Base-by-base conservation (phyloP, 1,140 invertebrate species). In the Zaprionus tsacasi region DNA sequence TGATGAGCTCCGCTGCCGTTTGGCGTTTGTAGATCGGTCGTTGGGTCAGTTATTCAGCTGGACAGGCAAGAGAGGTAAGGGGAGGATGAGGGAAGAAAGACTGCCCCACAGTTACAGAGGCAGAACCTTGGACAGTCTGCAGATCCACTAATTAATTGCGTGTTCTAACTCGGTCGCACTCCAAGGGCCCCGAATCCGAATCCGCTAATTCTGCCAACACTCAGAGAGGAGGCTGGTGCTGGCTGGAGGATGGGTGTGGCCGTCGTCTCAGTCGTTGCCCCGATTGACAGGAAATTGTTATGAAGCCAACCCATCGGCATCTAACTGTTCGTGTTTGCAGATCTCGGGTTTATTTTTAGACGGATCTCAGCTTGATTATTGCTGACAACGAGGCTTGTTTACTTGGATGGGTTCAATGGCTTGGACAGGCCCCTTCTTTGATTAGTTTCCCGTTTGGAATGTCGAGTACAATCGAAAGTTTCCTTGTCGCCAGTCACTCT, bases 281-380 rank as follows among this genome's bases (percentile, higher is more conserved):
- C 76, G 79, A 88, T 81, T 86, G 82, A 72, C 81, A 83, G 81
- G 77, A 83, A 83, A 83, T 83, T 82, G 55, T 68, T 76, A 76
- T 83, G 72, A 66, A 50, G 50, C 48, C 50, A 57, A 65, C 67
- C 72, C 50, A 70, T 72, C 56, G 59, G 33, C 63, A 21, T 38
- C 57, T 68, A 77, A 77, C 75, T 74, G 64, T 69, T 60, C 48
- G 8, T 45, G 57, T 25, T n/a, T 65, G 63, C 63, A 15, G 45
- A 48, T 48, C 45, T 48, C 15, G 17, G 15, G 8, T 6, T 48
- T 82, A 79, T 79, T 70, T 68, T 76, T 60, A 71, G 76, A 63
- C 54, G 10, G 30, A 6, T 55, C 48, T 45, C 52, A 38, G 54
- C 15, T 66, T 67, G 71, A 76, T 82, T 66, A 68, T 50, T 79